These are phyloP conservation scores for Colossoma macropomum DNA, from an alignment of 2,113 vertebrate species.

Conservation along the genomic window DNA sequence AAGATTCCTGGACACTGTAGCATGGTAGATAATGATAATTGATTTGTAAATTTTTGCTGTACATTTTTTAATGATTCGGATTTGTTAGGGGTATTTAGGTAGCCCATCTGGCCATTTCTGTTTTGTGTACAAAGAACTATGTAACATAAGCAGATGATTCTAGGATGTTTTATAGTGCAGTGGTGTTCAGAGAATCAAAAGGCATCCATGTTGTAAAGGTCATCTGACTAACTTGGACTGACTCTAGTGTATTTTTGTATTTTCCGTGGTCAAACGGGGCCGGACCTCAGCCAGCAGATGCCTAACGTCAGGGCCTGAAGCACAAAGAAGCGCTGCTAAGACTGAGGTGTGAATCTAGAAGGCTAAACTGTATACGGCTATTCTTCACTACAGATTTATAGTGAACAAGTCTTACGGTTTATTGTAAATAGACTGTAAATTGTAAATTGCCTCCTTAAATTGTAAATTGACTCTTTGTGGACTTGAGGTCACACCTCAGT, in stretches of 20 bases:
- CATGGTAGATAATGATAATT: neutral
- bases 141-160: neutral
- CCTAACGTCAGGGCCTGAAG: slow-evolving; percentile 16
- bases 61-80: neutral
- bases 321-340: slow-evolving; percentile 31
- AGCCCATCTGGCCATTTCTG: slow-evolving; percentile 11
- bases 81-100: neutral
- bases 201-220: neutral
- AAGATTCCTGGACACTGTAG: neutral
- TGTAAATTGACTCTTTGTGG: neutral
- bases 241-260: slow-evolving; percentile 2
- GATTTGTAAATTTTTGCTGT: neutral
- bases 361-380: neutral
- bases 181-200: neutral
- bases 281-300: slow-evolving; percentile 45
- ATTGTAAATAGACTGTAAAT: neutral
- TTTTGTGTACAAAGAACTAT: slow-evolving; percentile 10
- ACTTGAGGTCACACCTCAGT: neutral
- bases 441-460: no score
- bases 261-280: slow-evolving; percentile 23
- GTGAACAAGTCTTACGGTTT: neutral
- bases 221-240: neutral
- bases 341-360: slow-evolving; percentile 10
- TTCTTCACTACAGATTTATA: neutral
- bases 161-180: slow-evolving; percentile 16